Conservation (phyloP, 2,888 invertebrate genomes). For the Erebia palarica region DNA sequence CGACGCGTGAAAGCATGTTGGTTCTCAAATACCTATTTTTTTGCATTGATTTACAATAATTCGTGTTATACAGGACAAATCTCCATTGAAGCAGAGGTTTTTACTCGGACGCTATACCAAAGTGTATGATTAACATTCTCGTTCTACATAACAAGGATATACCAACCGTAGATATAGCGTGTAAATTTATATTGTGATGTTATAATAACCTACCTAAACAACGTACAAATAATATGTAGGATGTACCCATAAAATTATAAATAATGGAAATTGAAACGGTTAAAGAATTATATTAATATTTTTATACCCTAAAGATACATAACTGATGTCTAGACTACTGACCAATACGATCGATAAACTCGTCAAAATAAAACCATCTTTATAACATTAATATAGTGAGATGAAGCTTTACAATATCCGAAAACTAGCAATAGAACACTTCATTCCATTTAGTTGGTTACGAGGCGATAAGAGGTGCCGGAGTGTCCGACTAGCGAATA, state of each 20-base stretch:
- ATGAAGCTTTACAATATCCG: conserved; percentile 64
- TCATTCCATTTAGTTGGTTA: conserved; percentile 66
- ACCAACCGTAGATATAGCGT: conserved; percentile 58
- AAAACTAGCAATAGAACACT: conserved; percentile 59
- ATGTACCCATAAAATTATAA: conserved; percentile 64
- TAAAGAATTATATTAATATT: conserved; percentile 68
- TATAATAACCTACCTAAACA: conserved; percentile 63
- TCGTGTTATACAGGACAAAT: conserved; percentile 14
- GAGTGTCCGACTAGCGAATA: conserved; percentile 52
- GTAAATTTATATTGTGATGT: conserved; percentile 69
- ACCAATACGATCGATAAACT: conserved; percentile 60
- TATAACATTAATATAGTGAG: conserved; percentile 59
- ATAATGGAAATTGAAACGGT: conserved; percentile 54
- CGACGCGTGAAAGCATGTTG: conserved; percentile 11
- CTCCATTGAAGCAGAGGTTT: conserved; percentile 2
- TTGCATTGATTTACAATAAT: conserved; percentile 15
- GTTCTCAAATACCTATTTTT: conserved; percentile 4
- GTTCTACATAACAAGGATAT: conserved; percentile 31
- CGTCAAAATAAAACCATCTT: conserved; percentile 46
- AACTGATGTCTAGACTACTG: conserved; percentile 64
- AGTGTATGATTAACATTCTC: conserved; percentile 27
- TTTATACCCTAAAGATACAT: conserved; percentile 74
- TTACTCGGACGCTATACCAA: conserved; percentile 6
- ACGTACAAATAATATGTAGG: conserved; percentile 78
- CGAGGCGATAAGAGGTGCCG: conserved; percentile 40